Conservation (phyloP, 2,888 invertebrate genomes). For the Agelastica alni region DNA sequence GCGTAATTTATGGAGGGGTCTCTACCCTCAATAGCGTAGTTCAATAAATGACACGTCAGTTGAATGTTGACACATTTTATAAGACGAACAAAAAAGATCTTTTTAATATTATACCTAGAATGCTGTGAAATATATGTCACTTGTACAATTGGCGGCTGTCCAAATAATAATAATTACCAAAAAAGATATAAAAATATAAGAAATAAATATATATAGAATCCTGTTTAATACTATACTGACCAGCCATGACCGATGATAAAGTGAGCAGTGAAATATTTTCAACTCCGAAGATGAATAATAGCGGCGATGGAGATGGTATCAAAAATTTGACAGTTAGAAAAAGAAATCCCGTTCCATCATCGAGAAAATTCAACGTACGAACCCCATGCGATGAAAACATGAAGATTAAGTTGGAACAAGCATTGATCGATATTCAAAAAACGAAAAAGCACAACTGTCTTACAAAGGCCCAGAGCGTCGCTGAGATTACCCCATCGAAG, state of each 20-base stretch:
- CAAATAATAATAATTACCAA: not conserved
- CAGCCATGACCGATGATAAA: constrained; percentile 5
- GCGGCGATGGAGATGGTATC: constrained; percentile 46
- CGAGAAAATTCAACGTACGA: constrained; percentile 43
- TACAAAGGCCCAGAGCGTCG: constrained; percentile 40
- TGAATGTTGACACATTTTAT: too few species aligned
- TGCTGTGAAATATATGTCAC: constrained; percentile 6
- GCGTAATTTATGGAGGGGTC: too few species aligned
- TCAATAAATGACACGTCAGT: too few species aligned
- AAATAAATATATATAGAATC: constrained; percentile 1
- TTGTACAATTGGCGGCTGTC: constrained; percentile 6
- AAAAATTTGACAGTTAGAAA: constrained; percentile 33
- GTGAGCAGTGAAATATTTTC: constrained; percentile 24
- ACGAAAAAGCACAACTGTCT: constrained; percentile 21
- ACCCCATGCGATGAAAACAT: constrained; percentile 35
- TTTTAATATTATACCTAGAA: too few species aligned
- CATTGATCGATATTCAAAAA: constrained; percentile 32
- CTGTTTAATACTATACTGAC: not conserved
- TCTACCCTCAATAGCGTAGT: too few species aligned
- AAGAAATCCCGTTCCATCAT: constrained; percentile 45
- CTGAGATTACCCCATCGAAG: constrained; percentile 49
- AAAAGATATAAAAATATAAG: not conserved
- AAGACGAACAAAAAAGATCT: too few species aligned
- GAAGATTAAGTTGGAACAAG: constrained; percentile 39
- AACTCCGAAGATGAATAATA: constrained; percentile 27